Evolutionary conservation across 2,113 vertebrate genomes (phyloP).

Genomic region (Tragelaphus strepsiceros): DNA sequence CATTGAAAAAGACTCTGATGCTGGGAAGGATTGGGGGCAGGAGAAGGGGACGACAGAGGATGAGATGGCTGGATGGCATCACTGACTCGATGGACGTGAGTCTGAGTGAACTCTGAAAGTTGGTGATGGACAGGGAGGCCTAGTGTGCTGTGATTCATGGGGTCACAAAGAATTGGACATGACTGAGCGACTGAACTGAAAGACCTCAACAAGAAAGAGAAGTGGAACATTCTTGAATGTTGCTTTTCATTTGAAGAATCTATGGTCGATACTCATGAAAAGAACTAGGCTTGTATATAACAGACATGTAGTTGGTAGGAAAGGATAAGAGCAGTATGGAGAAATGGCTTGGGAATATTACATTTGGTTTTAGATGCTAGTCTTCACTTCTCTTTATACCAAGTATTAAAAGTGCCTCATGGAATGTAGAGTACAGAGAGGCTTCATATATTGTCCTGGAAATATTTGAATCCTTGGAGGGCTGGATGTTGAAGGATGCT

Average conservation of each 20-base stretch:
- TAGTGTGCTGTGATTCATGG: no score
- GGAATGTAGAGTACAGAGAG: neutral
- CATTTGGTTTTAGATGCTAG: neutral
- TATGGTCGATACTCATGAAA: neutral
- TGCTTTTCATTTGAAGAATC: neutral
- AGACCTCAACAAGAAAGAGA: neutral
- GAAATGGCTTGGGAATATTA: neutral
- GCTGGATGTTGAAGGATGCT: neutral
- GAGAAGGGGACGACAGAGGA: no score
- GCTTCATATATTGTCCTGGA: neutral
- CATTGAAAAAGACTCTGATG: no score
- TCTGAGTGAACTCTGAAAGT: no score
- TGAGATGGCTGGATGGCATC: no score
- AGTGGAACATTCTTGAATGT: neutral
- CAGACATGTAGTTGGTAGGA: neutral
- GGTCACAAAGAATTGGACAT: no score
- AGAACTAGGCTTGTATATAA: neutral
- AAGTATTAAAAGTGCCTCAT: neutral
- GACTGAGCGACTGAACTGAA: neutral
- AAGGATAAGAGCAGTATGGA: neutral
- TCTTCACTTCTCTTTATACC: neutral
- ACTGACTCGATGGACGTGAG: no score
- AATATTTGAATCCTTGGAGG: neutral
- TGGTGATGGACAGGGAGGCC: no score
- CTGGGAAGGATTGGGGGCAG: no score